Base-by-base conservation (phyloP, 2,113 vertebrate genomes). In the Thunnus thynnus region DNA sequence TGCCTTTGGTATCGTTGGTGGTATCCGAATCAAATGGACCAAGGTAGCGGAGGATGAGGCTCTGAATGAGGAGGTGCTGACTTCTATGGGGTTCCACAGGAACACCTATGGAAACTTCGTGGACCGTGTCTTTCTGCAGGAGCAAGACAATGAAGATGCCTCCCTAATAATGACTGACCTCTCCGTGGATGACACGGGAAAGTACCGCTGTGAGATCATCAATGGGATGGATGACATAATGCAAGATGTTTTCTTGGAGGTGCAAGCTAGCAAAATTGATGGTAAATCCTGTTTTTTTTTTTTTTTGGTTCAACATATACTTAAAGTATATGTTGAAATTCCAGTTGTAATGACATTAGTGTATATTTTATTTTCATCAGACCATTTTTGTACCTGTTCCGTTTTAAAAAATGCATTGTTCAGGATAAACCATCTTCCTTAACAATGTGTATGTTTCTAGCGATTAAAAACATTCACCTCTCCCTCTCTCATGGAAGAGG, bases 11-110 rank as follows among this genome's bases (percentile, higher is more conserved):
- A 78, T 56, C 60, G 50, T 83, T 3, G 96, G 93, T 76, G 96
- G 93, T 76, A 93, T 96, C 65, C 95, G 97, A 20, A 91, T 98
- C 79, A 97, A 97, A 92, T 99, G 98, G 98, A 97, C 94, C 94
- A 99, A 98, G 91, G 86, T 97, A 69, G 96, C 94, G 36, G 94
- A 95, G 14, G 95, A 97, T 91, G 95, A 95, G 87, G 90, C 95
- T 79, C 91, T 94, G 82, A 96, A 96, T 72, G 93, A 96, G 74
- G 96, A 98, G 0, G 97, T 99, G 61, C 90, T 97, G 68, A 85
- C 97, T 50, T 95, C 95, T 41, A 97, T 98, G 97, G 97, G 97
- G n/a, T 93, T 96, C 48, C 97, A 98, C 91, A 94, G 92, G 86
- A 97, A 95, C 88, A 94, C 86, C 77, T 98, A 96, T 0, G 97